Percentiles rank a stretch among this genome's conserved stretches.
phyloP scores from a whole-genome alignment of 2,888 invertebrate genomes.

The Tenthredo amoena region DNA sequence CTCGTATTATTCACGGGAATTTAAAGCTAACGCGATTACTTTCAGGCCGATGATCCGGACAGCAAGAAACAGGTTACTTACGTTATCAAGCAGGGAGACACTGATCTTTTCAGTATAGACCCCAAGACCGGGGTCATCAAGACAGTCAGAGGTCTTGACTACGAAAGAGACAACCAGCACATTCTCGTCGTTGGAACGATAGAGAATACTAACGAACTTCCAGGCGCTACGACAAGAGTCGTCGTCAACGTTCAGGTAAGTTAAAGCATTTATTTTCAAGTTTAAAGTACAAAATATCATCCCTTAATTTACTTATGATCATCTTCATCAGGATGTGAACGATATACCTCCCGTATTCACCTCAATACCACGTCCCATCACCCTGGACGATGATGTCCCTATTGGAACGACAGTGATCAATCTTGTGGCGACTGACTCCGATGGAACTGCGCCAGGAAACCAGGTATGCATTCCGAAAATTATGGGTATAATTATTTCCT shows the following conservation, averaged over 20 bases:
- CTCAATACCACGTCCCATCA: slow-evolving; percentile 89
- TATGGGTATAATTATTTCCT: not conserved
- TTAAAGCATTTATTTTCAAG: slow-evolving; percentile 6
- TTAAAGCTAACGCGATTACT: slow-evolving; percentile 58
- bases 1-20: not conserved
- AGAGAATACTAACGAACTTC: slow-evolving; percentile 86
- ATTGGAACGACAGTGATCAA: slow-evolving; percentile 90
- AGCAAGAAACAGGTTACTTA: slow-evolving; percentile 90
- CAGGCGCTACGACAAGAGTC: slow-evolving; percentile 88
- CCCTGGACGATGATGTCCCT: slow-evolving; percentile 90
- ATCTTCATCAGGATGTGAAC: slow-evolving; percentile 86
- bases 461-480: slow-evolving; percentile 77
- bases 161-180: slow-evolving; percentile 87
- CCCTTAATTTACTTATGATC: not conserved
- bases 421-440: slow-evolving; percentile 89
- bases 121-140: slow-evolving; percentile 89
- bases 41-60: slow-evolving; percentile 91
- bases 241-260: slow-evolving; percentile 85
- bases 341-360: slow-evolving; percentile 94
- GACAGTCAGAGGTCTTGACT: slow-evolving; percentile 88
- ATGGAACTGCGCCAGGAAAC: slow-evolving; percentile 92
- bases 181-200: slow-evolving; percentile 90
- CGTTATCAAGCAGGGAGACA: slow-evolving; percentile 89
- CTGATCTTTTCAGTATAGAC: slow-evolving; percentile 90
- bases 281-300: not conserved